These are phyloP conservation scores for Oxygymnocypris stewartii DNA, from an alignment of 2,113 vertebrate species.

Conservation along the genomic window DNA sequence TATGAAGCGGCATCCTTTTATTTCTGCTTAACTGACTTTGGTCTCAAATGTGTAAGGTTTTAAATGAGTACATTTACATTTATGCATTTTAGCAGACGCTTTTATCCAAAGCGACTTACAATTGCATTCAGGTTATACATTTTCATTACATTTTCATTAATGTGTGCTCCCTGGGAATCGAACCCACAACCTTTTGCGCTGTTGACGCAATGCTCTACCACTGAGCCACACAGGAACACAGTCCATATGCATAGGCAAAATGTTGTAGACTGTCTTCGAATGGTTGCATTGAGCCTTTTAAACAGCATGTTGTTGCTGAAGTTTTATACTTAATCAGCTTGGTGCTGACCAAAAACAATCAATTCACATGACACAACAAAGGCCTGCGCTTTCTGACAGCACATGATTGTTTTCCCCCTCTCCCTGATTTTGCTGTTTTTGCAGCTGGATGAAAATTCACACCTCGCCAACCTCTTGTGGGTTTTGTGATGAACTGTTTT, in stretches of 20 bases:
- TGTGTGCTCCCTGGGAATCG: too few relatives aligned
- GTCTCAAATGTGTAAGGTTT: neutral
- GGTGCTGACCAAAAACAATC: conserved; percentile 23
- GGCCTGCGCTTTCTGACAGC: neutral
- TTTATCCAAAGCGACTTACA: too few relatives aligned
- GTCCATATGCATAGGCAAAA: too few relatives aligned
- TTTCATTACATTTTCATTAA: too few relatives aligned
- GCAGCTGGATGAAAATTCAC: conserved; percentile 40
- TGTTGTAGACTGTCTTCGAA: neutral
- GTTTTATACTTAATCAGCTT: conserved; percentile 12
- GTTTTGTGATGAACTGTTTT: conserved; percentile 48
- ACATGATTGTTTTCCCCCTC: neutral
- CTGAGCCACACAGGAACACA: too few relatives aligned
- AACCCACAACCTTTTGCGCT: too few relatives aligned
- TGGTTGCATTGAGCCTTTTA: neutral
- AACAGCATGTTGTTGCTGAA: neutral
- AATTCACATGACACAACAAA: conserved; percentile 29
- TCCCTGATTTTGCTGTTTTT: conserved; percentile 19
- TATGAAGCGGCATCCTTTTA: neutral
- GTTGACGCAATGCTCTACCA: too few relatives aligned
- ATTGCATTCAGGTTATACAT: too few relatives aligned
- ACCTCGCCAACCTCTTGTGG: conserved; percentile 20
- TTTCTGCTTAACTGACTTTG: neutral
- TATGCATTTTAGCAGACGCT: too few relatives aligned
- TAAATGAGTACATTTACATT: too few relatives aligned